Percentiles rank a stretch among this genome's conserved stretches.
Conservation (phyloP, 2,888 invertebrate genomes). For the Xanthia togata region DNA sequence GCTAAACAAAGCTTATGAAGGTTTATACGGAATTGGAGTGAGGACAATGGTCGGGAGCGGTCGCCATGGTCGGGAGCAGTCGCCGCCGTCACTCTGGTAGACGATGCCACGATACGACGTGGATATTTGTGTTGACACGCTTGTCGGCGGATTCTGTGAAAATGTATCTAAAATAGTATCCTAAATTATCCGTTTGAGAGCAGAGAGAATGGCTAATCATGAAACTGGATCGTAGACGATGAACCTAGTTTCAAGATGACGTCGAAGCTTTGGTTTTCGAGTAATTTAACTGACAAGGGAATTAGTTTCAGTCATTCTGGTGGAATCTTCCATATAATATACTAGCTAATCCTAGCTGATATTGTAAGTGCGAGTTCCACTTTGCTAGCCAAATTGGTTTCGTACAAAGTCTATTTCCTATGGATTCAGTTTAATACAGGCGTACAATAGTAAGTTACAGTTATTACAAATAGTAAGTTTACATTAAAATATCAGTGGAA, state of each 20-base stretch:
- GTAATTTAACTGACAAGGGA: conserved; percentile 41
- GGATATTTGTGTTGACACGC: conserved; percentile 69
- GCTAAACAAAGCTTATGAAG: conserved; percentile 72
- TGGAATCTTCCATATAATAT: conserved; percentile 25
- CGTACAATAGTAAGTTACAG: conserved; percentile 5
- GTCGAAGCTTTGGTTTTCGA: conserved; percentile 29
- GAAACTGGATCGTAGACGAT: conserved; percentile 56
- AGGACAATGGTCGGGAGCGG: conserved; percentile 60
- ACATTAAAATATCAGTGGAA: background rate
- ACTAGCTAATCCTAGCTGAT: conserved; percentile 22
- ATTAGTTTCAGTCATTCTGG: conserved; percentile 34
- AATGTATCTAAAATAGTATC: conserved; percentile 62
- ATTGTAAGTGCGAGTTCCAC: conserved; percentile 9
- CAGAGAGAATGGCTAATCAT: conserved; percentile 56
- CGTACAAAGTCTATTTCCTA: conserved; percentile 7
- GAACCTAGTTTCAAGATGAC: conserved; percentile 53
- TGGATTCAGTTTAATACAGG: background rate
- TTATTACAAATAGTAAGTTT: too few relatives aligned
- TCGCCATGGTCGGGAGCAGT: conserved; percentile 40
- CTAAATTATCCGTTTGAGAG: conserved; percentile 58
- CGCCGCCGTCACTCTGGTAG: conserved; percentile 39
- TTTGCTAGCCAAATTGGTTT: conserved; percentile 23
- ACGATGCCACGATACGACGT: conserved; percentile 38
- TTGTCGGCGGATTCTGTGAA: conserved; percentile 64
- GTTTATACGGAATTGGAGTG: conserved; percentile 63